Conservation (phyloP, 2,113 vertebrate genomes). For the Pandion haliaetus region DNA sequence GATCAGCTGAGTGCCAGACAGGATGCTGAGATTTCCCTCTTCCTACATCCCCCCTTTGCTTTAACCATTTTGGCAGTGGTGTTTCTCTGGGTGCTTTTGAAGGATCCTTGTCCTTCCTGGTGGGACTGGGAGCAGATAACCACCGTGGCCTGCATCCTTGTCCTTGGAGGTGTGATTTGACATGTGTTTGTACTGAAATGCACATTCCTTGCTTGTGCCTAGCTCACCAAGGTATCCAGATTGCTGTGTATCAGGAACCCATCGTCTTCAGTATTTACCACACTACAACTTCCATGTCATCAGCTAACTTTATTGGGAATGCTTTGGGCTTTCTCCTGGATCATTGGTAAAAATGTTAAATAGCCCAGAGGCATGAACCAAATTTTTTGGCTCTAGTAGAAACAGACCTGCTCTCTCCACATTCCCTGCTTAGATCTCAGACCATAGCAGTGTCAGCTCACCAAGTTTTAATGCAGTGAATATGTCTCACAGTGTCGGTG, state of each 20-base stretch:
- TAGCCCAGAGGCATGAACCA: neutral
- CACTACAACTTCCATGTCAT: neutral
- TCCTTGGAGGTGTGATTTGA: neutral
- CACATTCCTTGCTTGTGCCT: neutral
- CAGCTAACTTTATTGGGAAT: neutral
- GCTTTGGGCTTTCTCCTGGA: neutral
- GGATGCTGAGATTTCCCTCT: neutral
- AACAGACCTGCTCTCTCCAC: neutral
- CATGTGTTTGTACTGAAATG: neutral
- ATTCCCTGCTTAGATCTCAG: neutral
- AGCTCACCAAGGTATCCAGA: neutral
- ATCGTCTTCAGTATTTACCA: neutral
- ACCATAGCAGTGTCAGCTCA: neutral
- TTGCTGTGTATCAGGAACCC: neutral
- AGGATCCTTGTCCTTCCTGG: neutral
- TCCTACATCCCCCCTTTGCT: neutral
- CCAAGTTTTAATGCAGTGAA: slow-evolving; percentile 46
- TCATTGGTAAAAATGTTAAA: slow-evolving; percentile 37
- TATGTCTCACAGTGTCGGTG: neutral
- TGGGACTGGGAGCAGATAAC: neutral
- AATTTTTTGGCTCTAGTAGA: slow-evolving; percentile 38
- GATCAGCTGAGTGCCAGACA: neutral
- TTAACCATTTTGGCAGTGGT: neutral
- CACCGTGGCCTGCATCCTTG: neutral
- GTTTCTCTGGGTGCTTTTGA: neutral